Evolutionary conservation across 2,888 invertebrate genomes (phyloP).

Genomic region (Polyommatus icarus): DNA sequence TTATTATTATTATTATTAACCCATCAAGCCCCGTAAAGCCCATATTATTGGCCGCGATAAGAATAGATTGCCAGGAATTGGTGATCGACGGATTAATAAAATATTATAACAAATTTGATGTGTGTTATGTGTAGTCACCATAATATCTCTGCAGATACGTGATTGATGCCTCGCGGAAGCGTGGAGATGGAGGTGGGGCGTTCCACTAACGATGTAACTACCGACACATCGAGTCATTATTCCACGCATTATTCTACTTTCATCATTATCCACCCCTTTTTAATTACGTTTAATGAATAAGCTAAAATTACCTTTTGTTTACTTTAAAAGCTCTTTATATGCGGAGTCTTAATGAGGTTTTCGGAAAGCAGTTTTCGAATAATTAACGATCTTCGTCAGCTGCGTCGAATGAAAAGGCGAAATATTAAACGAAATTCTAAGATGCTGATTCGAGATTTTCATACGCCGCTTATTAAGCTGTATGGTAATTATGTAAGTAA

Average conservation of each 20-base stretch:
- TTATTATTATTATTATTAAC: too few species aligned
- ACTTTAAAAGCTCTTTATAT: constrained; percentile 67
- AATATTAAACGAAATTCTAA: constrained; percentile 38
- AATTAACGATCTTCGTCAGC: constrained; percentile 59
- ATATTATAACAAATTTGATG: neutral
- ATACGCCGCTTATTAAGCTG: neutral
- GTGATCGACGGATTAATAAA: too few species aligned
- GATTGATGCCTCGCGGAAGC: neutral
- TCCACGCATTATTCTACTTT: constrained; percentile 59
- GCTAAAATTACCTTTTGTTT: constrained; percentile 78
- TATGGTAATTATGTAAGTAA: constrained; percentile 7
- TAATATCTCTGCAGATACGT: neutral
- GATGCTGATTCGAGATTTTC: neutral
- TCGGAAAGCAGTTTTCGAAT: constrained; percentile 68
- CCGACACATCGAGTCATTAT: constrained; percentile 51
- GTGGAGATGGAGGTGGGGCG: neutral
- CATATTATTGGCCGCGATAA: too few species aligned
- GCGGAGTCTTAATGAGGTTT: constrained; percentile 74
- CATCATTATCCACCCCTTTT: constrained; percentile 65
- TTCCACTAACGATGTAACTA: constrained; percentile 34
- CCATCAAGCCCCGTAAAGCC: too few species aligned
- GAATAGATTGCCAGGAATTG: too few species aligned
- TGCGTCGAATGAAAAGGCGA: constrained; percentile 35
- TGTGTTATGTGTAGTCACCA: neutral
- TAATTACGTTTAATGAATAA: constrained; percentile 78